These are phyloP conservation scores for Drosophila sordidula DNA, from an alignment of 2,888 invertebrate genomes.

Conservation along the genomic window DNA sequence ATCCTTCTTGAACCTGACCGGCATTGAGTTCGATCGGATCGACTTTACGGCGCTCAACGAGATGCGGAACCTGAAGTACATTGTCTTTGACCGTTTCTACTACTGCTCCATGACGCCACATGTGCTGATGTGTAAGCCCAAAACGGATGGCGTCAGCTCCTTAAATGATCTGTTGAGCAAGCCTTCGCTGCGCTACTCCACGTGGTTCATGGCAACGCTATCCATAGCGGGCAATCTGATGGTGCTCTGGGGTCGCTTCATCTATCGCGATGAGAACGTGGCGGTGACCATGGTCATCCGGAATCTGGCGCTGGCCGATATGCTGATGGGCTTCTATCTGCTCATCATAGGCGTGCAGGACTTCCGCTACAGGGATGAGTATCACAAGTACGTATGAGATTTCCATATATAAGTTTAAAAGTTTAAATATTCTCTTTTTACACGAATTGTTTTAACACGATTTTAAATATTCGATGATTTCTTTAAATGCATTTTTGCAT, in stretches of 20 bases:
- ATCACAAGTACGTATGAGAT: constrained; percentile 84
- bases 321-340: constrained; percentile 89
- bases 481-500: too few relatives aligned
- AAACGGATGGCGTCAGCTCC: constrained; percentile 89
- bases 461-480: too few relatives aligned
- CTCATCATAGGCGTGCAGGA: constrained; percentile 88
- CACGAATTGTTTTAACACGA: too few relatives aligned
- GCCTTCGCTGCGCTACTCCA: constrained; percentile 86
- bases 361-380: constrained; percentile 86
- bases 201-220: constrained; percentile 88
- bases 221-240: constrained; percentile 88
- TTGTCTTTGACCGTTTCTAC: constrained; percentile 88
- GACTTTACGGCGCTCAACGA: constrained; percentile 86
- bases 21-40: constrained; percentile 86
- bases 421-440: too few relatives aligned
- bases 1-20: constrained; percentile 86
- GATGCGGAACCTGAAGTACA: constrained; percentile 86
- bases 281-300: constrained; percentile 88
- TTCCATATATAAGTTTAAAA: too few relatives aligned
- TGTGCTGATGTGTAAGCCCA: constrained; percentile 87
- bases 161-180: constrained; percentile 87
- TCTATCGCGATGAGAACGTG: constrained; percentile 87
- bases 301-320: constrained; percentile 89
- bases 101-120: constrained; percentile 88
- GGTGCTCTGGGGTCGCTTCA: constrained; percentile 88